Evolutionary conservation across 2,113 vertebrate genomes (phyloP).

Genomic region (Protobothrops mucrosquamatus): DNA sequence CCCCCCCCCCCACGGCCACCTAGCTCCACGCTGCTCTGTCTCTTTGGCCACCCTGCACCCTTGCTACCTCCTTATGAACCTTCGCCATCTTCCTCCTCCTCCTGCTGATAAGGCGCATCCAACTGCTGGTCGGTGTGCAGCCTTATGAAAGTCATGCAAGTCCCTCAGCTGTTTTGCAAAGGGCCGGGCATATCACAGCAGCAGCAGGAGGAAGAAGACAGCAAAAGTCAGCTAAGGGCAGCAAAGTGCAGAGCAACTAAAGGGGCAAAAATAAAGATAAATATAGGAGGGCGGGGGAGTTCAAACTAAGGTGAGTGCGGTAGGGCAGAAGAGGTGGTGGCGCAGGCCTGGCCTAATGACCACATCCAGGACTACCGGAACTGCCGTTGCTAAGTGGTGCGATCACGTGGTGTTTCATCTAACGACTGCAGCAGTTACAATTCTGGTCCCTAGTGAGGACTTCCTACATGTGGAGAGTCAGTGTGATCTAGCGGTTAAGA

Average conservation of each 20-base stretch:
- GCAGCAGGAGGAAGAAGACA: background rate
- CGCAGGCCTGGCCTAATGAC: background rate
- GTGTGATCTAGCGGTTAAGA: background rate
- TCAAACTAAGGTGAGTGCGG: background rate
- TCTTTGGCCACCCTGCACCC: background rate
- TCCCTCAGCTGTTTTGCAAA: background rate
- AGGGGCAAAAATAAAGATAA: background rate
- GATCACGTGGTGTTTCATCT: background rate
- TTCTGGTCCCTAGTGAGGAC: background rate
- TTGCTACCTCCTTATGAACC: background rate
- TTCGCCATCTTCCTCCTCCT: background rate
- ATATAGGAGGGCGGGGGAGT: background rate
- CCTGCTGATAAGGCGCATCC: background rate
- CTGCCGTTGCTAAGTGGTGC: background rate
- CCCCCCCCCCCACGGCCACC: background rate
- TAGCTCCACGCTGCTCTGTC: background rate
- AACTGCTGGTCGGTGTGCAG: background rate
- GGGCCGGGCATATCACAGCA: background rate
- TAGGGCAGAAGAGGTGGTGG: background rate
- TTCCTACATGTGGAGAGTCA: background rate
- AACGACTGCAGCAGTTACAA: background rate
- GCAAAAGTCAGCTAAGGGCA: background rate
- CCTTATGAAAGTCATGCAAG: background rate
- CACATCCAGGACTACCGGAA: background rate
- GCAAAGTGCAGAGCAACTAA: background rate